Base-by-base conservation (phyloP, 1,140 invertebrate species). In the Ylistrum balloti region DNA sequence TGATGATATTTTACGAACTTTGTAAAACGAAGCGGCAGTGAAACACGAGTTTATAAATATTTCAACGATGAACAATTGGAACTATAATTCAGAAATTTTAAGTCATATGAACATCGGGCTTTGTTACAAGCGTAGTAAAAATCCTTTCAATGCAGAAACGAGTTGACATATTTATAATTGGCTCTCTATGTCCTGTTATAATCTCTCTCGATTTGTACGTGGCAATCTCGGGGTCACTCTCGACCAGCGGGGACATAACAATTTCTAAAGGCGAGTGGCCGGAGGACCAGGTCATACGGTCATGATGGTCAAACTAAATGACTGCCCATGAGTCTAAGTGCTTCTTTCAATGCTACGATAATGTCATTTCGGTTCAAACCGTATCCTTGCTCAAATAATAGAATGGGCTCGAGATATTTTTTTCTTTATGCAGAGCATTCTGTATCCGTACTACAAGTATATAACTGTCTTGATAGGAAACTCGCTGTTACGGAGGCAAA, bases 281-380 rank as follows among this genome's bases (percentile, higher is more conserved):
- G 56, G 56, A 74, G 56, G 28, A 28, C 22, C 22, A 28, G 56
- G 56, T 74, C 56, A 74, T 28, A n/a, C 56, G 56, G 56, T 74
- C 56, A 74, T 74, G 5, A 28, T 74, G 56, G 56, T 74, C 56
- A 74, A 74, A 28, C n/a, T 74, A 74, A 74, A 74, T 74, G 35
- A 38, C 13, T 20, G n/a, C 56, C 45, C 45, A 13, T 20, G 45
- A 17, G 45, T 45, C n/a, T n/a, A n/a, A 28, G n/a, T 11, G 28
- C 20, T 74, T 17, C 5, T 28, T 74, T 74, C 56, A 74, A 74
- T 74, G n/a, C 9, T 28, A 1, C 17, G 41, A 45, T 5, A n/a
- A 74, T 74, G 56, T 74, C 56, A 74, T 74, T 74, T 74, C 56
- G 56, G 56, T 9, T 74, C 56, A 74, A 28, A 74, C n/a, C 1